Evolutionary conservation across 2,888 invertebrate genomes (phyloP).

Genomic region (Scelioninae gen. 1): DNA sequence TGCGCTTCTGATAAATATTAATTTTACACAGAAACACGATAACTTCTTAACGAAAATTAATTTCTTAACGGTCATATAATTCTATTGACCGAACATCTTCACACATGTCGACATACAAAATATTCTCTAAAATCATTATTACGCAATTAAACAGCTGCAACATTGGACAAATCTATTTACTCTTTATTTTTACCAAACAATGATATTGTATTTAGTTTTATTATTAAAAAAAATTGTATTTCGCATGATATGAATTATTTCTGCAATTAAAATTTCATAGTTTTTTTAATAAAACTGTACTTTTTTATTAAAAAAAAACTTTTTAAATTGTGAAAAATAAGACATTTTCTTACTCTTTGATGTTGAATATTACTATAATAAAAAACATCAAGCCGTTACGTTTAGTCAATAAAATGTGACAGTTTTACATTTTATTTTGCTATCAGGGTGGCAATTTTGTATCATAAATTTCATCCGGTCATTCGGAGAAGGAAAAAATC

Average conservation of each 20-base stretch:
- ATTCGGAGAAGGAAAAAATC: conserved; percentile 4
- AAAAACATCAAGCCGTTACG: conserved; percentile 30
- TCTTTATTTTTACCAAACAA: too few relatives aligned
- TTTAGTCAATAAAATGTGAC: conserved; percentile 33
- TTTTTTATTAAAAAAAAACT: too few relatives aligned
- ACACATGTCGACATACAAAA: too few relatives aligned
- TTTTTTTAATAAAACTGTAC: too few relatives aligned
- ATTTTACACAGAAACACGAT: conserved; percentile 6
- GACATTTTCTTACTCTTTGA: neutral
- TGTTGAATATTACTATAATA: conserved; percentile 28
- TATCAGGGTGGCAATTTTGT: conserved; percentile 21
- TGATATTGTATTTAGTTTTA: too few relatives aligned
- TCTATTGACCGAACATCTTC: neutral
- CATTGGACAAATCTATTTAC: neutral
- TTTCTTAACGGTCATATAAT: neutral
- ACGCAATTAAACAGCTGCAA: conserved; percentile 16
- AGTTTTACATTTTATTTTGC: conserved; percentile 39
- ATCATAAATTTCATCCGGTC: conserved; percentile 42
- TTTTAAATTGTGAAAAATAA: too few relatives aligned
- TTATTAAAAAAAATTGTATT: too few relatives aligned
- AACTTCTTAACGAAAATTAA: conserved; percentile 5
- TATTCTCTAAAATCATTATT: conserved; percentile 22
- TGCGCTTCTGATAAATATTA: conserved; percentile 15
- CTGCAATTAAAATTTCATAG: too few relatives aligned
- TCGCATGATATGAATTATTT: too few relatives aligned